Conservation (phyloP, 1,140 invertebrate genomes). For the Nasonia giraulti region DNA sequence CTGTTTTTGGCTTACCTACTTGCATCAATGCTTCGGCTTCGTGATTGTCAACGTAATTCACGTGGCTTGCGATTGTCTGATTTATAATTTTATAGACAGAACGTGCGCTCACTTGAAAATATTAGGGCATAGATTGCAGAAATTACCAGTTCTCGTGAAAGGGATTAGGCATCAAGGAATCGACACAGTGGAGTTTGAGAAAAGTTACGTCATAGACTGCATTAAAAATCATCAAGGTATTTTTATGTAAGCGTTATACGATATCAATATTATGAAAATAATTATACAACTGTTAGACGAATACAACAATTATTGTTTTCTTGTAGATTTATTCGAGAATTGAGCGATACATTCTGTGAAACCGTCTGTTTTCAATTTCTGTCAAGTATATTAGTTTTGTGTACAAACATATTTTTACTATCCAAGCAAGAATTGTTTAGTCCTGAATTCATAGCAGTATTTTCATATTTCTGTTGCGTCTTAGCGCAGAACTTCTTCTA, state of each 20-base stretch:
- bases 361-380: conserved; percentile 54
- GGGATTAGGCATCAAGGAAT: neutral
- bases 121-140: neutral
- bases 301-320: neutral
- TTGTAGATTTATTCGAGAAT: conserved; percentile 51
- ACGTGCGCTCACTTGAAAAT: neutral
- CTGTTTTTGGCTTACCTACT: conserved; percentile 1
- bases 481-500: conserved; percentile 55
- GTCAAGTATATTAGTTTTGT: conserved; percentile 50
- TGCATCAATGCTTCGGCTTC: neutral
- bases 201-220: conserved; percentile 28
- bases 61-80: neutral
- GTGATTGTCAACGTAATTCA: neutral
- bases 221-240: conserved; percentile 54
- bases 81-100: conserved; percentile 16
- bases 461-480: conserved; percentile 47
- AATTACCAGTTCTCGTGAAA: neutral
- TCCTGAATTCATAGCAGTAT: conserved; percentile 26
- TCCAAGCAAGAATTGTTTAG: conserved; percentile 14
- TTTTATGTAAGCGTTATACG: conserved; percentile 49
- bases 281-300: too few relatives aligned
- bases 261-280: too few relatives aligned
- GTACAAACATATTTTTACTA: conserved; percentile 52
- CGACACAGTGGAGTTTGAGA: neutral
- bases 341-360: conserved; percentile 48